A percentile compares a stretch with the other conserved stretches of the same genome.
Evolutionary conservation across 1,140 invertebrate species (phyloP).

Genomic region (Calosoma granatense): DNA sequence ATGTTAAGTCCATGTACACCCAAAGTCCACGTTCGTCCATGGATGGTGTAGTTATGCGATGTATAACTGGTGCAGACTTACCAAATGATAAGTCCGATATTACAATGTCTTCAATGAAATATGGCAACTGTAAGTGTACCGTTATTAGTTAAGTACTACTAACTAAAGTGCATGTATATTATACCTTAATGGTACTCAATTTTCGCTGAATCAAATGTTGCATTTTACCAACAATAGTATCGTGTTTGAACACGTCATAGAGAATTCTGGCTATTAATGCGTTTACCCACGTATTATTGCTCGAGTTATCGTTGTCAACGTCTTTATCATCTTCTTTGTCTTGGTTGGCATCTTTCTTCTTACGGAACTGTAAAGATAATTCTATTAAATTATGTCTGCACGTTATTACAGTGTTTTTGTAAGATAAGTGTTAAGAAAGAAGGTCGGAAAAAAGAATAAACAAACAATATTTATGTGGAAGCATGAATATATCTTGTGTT

Average conservation of each 20-base stretch:
- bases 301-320: constrained; percentile 31
- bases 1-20: constrained; percentile 84
- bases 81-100: constrained; percentile 71
- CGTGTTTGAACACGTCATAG: constrained; percentile 63
- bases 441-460: not conserved
- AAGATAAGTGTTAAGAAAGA: not conserved
- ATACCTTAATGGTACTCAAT: constrained; percentile 71
- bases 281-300: constrained; percentile 57
- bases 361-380: not conserved
- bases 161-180: too few relatives aligned
- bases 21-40: constrained; percentile 84
- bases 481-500: too few relatives aligned
- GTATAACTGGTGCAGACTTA: constrained; percentile 62
- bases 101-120: constrained; percentile 76
- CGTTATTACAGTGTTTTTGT: not conserved
- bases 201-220: constrained; percentile 77
- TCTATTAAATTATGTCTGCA: not conserved
- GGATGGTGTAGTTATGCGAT: constrained; percentile 58
- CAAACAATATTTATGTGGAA: too few relatives aligned
- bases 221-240: constrained; percentile 48
- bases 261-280: constrained; percentile 62
- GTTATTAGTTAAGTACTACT: too few relatives aligned
- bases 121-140: constrained; percentile 64
- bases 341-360: constrained; percentile 16
- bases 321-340: constrained; percentile 34